These are phyloP conservation scores for Lasioglossum figueresi DNA, from an alignment of 2,888 invertebrate genomes.

Conservation along the genomic window DNA sequence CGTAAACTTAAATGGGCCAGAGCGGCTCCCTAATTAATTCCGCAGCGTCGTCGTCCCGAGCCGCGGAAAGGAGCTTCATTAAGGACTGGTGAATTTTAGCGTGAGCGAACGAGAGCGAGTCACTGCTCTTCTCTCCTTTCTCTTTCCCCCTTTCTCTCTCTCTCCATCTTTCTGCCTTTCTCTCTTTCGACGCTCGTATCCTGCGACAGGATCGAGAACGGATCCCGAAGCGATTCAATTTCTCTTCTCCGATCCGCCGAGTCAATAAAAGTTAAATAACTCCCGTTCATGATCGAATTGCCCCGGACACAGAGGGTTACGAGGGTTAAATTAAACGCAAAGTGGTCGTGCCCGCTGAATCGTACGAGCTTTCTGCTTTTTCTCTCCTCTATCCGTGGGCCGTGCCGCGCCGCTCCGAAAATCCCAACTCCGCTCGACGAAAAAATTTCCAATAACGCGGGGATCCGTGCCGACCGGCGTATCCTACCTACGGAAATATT, in stretches of 20 bases:
- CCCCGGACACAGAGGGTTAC: neutral
- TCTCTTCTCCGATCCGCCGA: constrained; percentile 12
- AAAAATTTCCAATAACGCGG: neutral
- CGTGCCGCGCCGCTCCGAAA: neutral
- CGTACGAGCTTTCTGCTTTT: constrained; percentile 7
- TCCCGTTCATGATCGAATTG: constrained; percentile 13
- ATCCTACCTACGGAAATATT: neutral
- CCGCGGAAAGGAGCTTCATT: constrained; percentile 73
- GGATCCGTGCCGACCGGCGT: neutral
- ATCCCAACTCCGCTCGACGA: neutral
- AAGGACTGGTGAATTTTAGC: constrained; percentile 71
- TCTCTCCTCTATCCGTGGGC: neutral
- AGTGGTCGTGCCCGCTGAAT: constrained; percentile 9
- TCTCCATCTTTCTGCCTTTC: neutral
- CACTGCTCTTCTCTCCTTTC: neutral
- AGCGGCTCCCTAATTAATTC: constrained; percentile 75
- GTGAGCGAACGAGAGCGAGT: constrained; percentile 25
- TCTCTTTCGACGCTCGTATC: neutral
- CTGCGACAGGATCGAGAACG: constrained; percentile 8
- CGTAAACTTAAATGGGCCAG: constrained; percentile 74
- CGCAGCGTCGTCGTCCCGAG: constrained; percentile 69
- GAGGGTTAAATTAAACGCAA: constrained; percentile 15
- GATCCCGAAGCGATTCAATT: constrained; percentile 9
- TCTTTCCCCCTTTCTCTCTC: neutral
- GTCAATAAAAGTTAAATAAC: constrained; percentile 14